Evolutionary conservation across 1,140 invertebrate genomes (phyloP).

Genomic region (Caenorhabditis brenneri): DNA sequence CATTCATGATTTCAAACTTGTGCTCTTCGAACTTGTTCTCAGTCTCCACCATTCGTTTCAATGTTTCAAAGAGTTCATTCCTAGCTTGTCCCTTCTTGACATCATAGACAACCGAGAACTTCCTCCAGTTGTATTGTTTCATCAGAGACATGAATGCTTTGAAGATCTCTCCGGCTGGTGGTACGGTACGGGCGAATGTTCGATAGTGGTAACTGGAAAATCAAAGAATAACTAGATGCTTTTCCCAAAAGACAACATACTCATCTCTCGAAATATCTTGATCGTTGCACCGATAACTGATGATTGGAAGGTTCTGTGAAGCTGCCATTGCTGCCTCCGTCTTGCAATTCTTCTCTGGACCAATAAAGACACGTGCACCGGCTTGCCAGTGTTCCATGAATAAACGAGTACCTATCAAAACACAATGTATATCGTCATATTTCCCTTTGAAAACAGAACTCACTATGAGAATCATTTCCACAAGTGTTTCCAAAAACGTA

Average conservation of each 20-base stretch:
- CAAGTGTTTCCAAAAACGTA: constrained; percentile 88
- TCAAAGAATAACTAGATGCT: neutral
- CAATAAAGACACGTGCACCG: constrained; percentile 88
- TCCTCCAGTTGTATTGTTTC: constrained; percentile 87
- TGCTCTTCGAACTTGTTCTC: constrained; percentile 27
- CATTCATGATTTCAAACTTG: constrained; percentile 51
- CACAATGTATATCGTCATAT: neutral
- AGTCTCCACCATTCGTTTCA: constrained; percentile 24
- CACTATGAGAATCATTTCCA: constrained; percentile 79
- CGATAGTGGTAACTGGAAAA: constrained; percentile 76
- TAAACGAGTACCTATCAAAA: constrained; percentile 78
- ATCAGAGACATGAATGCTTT: constrained; percentile 89
- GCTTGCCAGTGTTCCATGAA: constrained; percentile 90
- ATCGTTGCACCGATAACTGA: constrained; percentile 87
- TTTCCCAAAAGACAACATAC: constrained; percentile 54
- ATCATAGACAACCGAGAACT: constrained; percentile 90
- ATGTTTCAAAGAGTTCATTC: constrained; percentile 30
- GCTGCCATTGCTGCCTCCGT: constrained; percentile 92
- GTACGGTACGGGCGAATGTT: constrained; percentile 91
- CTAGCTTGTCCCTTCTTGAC: constrained; percentile 1
- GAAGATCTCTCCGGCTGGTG: constrained; percentile 88
- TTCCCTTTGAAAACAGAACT: constrained; percentile 42
- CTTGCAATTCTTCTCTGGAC: constrained; percentile 88
- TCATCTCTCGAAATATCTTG: constrained; percentile 68
- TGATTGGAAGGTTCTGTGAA: constrained; percentile 92